Conservation (phyloP, 2,888 invertebrate species). For the Tillus elongatus region DNA sequence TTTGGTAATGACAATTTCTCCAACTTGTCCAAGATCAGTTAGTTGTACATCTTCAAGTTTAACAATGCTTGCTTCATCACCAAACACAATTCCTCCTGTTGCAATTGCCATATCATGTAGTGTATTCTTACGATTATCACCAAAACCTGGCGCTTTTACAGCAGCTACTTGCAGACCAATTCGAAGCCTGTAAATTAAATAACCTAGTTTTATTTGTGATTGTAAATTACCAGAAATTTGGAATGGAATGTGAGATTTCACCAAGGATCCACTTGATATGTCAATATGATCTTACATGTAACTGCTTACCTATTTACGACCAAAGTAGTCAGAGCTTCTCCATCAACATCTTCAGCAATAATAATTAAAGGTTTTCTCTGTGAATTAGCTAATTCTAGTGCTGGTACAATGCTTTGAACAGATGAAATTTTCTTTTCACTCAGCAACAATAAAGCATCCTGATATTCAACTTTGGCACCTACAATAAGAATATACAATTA, state of each 20-base stretch:
- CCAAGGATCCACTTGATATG: no score
- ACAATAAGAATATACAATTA: constrained; percentile 14
- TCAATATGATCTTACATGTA: no score
- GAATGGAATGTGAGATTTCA: no score
- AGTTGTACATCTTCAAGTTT: constrained; percentile 42
- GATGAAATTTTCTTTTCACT: constrained; percentile 98
- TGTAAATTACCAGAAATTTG: no score
- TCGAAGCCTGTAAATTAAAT: constrained; percentile 35
- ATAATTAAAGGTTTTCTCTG: constrained; percentile 92
- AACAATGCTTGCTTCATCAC: constrained; percentile 42
- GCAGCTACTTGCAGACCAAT: constrained; percentile 45
- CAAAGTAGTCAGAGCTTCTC: constrained; percentile 44
- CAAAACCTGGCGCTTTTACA: constrained; percentile 46
- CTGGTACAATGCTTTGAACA: constrained; percentile 95
- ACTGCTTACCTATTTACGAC: constrained; percentile 46
- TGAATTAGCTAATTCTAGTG: constrained; percentile 88
- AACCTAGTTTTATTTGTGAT: no score
- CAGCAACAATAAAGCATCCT: constrained; percentile 88
- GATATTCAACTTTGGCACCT: constrained; percentile 95
- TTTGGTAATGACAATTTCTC: constrained; percentile 43
- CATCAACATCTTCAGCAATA: constrained; percentile 45
- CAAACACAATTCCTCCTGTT: constrained; percentile 42
- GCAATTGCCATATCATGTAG: constrained; percentile 44
- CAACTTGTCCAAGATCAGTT: constrained; percentile 41
- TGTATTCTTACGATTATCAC: constrained; percentile 44